Evolutionary conservation across 2,888 invertebrate species (phyloP).

Genomic region (Hyalella azteca): DNA sequence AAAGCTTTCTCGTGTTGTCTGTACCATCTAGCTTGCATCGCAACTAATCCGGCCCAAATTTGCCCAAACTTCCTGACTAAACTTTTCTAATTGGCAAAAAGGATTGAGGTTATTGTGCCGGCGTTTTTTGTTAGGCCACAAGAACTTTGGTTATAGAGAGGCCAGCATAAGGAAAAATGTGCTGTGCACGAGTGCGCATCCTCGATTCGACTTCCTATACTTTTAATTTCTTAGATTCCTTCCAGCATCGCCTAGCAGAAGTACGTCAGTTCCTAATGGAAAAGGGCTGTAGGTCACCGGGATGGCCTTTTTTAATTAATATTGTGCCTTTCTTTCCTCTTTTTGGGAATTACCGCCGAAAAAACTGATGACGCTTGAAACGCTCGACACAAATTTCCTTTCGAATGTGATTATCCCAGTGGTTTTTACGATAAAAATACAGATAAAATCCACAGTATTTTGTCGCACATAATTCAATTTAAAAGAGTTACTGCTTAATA

Average conservation of each 20-base stretch:
- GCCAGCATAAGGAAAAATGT: not conserved
- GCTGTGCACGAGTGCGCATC: not conserved
- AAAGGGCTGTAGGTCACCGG: not conserved
- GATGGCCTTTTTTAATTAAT: slow-evolving; percentile 12
- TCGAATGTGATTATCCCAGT: not conserved
- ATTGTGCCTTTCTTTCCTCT: not conserved
- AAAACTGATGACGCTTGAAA: not conserved
- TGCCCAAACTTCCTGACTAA: slow-evolving; percentile 12
- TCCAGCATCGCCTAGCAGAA: no score
- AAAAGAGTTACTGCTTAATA: no score
- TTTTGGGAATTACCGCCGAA: not conserved
- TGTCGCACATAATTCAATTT: no score
- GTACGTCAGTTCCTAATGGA: slow-evolving; percentile 7
- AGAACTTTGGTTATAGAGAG: slow-evolving; percentile 2
- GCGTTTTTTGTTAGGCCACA: slow-evolving; percentile 19
- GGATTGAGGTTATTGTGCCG: slow-evolving; percentile 33
- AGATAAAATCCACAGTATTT: no score
- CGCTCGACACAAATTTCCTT: slow-evolving; percentile 7
- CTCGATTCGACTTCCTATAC: not conserved
- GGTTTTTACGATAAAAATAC: no score
- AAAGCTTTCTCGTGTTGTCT: not conserved
- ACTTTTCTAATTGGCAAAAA: slow-evolving; percentile 37
- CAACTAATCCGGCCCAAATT: slow-evolving; percentile 32
- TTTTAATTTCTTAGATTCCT: no score
- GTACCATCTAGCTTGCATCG: slow-evolving; percentile 13